These are phyloP conservation scores for Oreortyx pictus DNA, from an alignment of 2,797 vertebrate genomes.

Conservation along the genomic window DNA sequence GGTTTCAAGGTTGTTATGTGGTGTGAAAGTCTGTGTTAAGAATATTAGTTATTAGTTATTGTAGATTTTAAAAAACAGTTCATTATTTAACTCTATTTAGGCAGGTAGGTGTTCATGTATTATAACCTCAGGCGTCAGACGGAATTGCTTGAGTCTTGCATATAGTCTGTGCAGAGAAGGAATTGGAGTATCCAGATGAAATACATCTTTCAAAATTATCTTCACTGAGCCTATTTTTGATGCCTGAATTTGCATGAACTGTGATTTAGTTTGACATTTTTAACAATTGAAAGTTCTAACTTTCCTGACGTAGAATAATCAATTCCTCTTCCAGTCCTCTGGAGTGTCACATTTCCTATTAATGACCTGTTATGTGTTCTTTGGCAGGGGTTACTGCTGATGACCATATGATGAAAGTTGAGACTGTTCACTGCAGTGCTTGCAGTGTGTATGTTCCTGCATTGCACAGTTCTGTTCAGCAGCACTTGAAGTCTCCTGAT, in stretches of 20 bases:
- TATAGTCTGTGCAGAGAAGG: background rate
- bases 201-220: background rate
- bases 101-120: background rate
- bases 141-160: background rate
- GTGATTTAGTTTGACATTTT: background rate
- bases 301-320: background rate
- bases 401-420: slow-evolving; percentile 89
- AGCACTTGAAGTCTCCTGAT: slow-evolving; percentile 84
- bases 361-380: background rate
- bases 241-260: background rate
- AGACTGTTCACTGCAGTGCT: slow-evolving; percentile 87
- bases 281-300: background rate
- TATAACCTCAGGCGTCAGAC: background rate
- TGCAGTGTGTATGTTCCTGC: slow-evolving; percentile 86
- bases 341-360: background rate
- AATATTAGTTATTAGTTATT: background rate
- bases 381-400: slow-evolving; percentile 84
- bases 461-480: slow-evolving; percentile 84
- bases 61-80: background rate
- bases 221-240: background rate
- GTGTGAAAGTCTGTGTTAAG: background rate
- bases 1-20: background rate
- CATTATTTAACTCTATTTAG: background rate
- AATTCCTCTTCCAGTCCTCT: background rate
- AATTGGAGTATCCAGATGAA: background rate